phyloP scores from a whole-genome alignment of 2,888 invertebrate genomes.

The Sinhomidia bicolor region DNA sequence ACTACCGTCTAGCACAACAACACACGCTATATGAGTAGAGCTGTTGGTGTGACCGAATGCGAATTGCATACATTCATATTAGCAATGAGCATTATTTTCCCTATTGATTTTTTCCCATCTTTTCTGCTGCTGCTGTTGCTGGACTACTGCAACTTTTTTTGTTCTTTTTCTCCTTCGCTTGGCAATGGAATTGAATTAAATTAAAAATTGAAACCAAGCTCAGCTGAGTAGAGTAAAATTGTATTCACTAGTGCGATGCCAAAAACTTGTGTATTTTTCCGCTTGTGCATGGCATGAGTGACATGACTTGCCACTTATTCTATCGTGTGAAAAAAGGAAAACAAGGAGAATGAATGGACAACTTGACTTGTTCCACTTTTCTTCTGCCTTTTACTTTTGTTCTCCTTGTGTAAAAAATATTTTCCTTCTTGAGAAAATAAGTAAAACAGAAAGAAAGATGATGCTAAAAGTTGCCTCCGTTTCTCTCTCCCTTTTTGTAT shows the following conservation, averaged over 20 bases:
- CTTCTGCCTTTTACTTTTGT: neutral
- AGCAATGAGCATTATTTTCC: neutral
- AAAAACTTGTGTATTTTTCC: neutral
- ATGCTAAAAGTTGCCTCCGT: neutral
- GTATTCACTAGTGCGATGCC: too few species aligned
- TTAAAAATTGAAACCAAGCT: constrained; percentile 21
- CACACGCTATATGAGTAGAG: neutral
- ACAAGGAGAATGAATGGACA: neutral
- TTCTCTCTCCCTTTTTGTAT: neutral
- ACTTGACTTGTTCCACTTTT: constrained; percentile 23
- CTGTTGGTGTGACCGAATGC: neutral
- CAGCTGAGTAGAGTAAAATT: neutral
- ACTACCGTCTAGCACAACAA: too few species aligned
- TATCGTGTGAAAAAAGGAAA: neutral
- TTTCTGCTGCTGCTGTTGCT: neutral
- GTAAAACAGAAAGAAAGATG: too few species aligned
- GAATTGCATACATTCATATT: constrained; percentile 1
- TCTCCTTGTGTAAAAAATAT: too few species aligned
- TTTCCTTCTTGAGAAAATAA: neutral
- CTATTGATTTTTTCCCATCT: neutral
- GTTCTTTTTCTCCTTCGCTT: too few species aligned
- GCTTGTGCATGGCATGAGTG: neutral
- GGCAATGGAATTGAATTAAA: neutral
- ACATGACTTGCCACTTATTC: constrained; percentile 23
- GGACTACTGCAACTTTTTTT: too few species aligned